Evolutionary conservation across 1,140 invertebrate genomes (phyloP).

Genomic region (Odontomachus brunneus): DNA sequence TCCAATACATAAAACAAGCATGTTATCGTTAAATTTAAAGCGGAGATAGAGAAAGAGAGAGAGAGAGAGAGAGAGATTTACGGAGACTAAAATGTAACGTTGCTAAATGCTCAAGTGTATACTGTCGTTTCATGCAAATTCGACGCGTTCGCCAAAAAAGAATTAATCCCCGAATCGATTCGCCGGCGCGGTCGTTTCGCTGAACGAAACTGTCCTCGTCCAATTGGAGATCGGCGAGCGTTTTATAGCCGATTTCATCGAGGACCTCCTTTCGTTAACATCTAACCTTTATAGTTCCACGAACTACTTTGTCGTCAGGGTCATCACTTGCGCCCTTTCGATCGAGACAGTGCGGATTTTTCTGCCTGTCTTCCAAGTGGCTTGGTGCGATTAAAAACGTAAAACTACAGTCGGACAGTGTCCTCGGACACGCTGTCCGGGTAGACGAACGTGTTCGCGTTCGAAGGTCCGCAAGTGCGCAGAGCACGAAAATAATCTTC

Average conservation of each 20-base stretch:
- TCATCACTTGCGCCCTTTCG: constrained; percentile 26
- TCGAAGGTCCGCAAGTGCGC: constrained; percentile 1
- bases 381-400: no score
- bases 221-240: constrained; percentile 28
- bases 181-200: constrained; percentile 4
- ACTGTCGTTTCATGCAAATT: constrained; percentile 23
- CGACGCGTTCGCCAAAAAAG: neutral
- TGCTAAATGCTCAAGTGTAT: neutral
- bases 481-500: constrained; percentile 18
- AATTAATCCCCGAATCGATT: neutral
- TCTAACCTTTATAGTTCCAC: constrained; percentile 25
- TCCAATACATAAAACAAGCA: no score
- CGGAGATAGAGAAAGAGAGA: no score
- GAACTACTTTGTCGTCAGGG: constrained; percentile 19
- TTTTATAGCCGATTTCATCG: constrained; percentile 5
- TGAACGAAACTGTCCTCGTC: constrained; percentile 1
- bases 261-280: constrained; percentile 12
- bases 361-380: neutral
- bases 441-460: neutral
- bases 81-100: neutral
- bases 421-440: neutral
- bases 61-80: neutral
- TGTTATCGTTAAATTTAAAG: no score
- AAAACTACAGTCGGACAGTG: no score
- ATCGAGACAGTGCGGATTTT: constrained; percentile 13